phyloP scores from a whole-genome alignment of 1,140 invertebrate species.

The Drosophila erecta region DNA sequence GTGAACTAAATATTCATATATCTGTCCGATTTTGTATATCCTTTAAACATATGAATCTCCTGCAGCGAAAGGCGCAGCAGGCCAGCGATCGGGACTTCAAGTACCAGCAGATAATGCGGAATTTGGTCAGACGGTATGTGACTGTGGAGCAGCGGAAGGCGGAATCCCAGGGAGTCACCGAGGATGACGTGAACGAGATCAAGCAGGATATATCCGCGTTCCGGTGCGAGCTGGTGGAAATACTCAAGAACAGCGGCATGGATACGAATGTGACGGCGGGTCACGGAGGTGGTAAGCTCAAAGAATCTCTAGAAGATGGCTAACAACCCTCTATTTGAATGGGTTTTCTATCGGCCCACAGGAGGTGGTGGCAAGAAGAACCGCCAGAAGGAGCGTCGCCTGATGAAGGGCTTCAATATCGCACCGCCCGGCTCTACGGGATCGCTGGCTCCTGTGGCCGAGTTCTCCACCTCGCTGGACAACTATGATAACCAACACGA shows the following conservation, averaged over 20 bases:
- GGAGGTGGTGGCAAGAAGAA: slow-evolving; percentile 97
- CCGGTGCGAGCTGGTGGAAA: slow-evolving; percentile 97
- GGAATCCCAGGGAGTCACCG: slow-evolving; percentile 97
- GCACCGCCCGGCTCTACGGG: slow-evolving; percentile 88
- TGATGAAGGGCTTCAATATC: slow-evolving; percentile 98
- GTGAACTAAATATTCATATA: background rate
- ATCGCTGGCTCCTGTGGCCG: slow-evolving; percentile 90
- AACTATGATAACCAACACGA: slow-evolving; percentile 85
- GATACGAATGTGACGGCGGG: slow-evolving; percentile 93
- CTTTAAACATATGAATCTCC: background rate
- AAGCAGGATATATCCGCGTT: slow-evolving; percentile 99
- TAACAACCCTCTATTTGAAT: slow-evolving; percentile 7
- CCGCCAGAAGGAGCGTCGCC: slow-evolving; percentile 94
- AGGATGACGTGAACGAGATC: slow-evolving; percentile 99
- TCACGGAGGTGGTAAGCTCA: slow-evolving; percentile 71
- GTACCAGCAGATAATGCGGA: slow-evolving; percentile 97
- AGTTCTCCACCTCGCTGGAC: slow-evolving; percentile 90
- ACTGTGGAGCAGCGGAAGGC: slow-evolving; percentile 97
- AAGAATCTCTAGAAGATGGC: background rate
- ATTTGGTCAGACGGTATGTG: slow-evolving; percentile 97
- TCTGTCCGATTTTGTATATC: background rate
- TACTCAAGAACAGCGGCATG: slow-evolving; percentile 96
- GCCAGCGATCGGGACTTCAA: slow-evolving; percentile 94
- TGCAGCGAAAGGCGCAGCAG: slow-evolving; percentile 93
- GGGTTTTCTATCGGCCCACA: slow-evolving; percentile 61